Evolutionary conservation across 2,113 vertebrate species (phyloP).

Genomic region (Strix aluco): DNA sequence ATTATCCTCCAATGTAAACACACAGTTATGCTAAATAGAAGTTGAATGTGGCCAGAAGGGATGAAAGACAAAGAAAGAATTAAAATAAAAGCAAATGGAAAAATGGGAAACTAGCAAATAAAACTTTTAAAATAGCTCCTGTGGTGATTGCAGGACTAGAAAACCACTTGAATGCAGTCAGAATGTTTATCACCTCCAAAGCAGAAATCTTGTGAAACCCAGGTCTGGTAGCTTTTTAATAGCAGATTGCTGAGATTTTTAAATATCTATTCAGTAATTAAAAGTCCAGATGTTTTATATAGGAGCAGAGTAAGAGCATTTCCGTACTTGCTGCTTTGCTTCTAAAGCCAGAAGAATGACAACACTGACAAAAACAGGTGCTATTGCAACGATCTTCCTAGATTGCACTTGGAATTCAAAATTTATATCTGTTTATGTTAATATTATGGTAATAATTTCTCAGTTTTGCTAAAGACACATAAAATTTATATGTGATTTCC

Average conservation of each 20-base stretch:
- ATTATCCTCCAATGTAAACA: neutral
- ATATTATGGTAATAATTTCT: neutral
- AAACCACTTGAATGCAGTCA: neutral
- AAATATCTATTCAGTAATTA: conserved; percentile 14
- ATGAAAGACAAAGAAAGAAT: neutral
- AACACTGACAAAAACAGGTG: neutral
- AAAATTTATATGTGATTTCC: conserved; percentile 6
- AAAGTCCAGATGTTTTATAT: neutral
- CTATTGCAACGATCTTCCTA: neutral
- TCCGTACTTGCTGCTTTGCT: neutral
- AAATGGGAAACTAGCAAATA: neutral
- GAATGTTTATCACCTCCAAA: neutral
- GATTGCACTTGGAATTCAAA: neutral
- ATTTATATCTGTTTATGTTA: neutral
- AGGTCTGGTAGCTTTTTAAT: neutral
- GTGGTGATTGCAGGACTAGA: neutral
- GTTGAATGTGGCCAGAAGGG: neutral
- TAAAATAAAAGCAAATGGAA: neutral
- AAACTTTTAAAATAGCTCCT: neutral
- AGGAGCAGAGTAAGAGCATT: neutral
- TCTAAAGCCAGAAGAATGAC: neutral
- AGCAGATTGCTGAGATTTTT: neutral
- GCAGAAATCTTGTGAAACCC: neutral
- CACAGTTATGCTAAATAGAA: neutral
- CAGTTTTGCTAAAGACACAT: neutral